These are phyloP conservation scores for Pheosia gnoma DNA, from an alignment of 2,888 invertebrate species.

Conservation along the genomic window DNA sequence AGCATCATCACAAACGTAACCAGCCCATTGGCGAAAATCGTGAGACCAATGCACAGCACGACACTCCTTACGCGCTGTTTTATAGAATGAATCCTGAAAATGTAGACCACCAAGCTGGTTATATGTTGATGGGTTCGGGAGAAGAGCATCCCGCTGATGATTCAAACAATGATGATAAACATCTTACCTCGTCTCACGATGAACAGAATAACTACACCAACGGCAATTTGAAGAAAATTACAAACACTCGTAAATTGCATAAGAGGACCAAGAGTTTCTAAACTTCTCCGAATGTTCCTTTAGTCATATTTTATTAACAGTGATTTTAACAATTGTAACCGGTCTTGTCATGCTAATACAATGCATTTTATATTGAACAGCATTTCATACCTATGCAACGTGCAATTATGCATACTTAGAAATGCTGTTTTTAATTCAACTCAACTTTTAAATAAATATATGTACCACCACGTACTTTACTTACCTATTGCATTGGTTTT, in stretches of 20 bases:
- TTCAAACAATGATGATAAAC: constrained; percentile 27
- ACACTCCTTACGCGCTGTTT: constrained; percentile 61
- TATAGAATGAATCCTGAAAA: constrained; percentile 57
- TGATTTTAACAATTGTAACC: constrained; percentile 18
- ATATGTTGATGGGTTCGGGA: constrained; percentile 30
- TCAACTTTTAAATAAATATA: constrained; percentile 1
- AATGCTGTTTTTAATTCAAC: constrained; percentile 2
- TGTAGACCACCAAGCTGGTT: constrained; percentile 38
- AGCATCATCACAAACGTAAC: constrained; percentile 16
- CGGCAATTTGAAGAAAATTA: constrained; percentile 23
- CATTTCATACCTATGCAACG: not conserved
- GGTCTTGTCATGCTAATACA: not conserved
- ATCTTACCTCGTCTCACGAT: constrained; percentile 18
- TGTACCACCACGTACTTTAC: not conserved
- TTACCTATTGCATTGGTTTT: not conserved
- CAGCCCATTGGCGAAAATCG: not conserved
- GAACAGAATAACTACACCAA: constrained; percentile 24
- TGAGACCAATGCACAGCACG: constrained; percentile 29
- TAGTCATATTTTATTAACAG: constrained; percentile 9
- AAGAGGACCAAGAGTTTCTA: constrained; percentile 46
- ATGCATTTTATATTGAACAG: constrained; percentile 6
- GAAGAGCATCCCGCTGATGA: constrained; percentile 25
- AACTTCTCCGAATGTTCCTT: constrained; percentile 28
- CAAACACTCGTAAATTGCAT: constrained; percentile 34
- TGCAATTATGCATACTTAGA: constrained; percentile 3